Percentiles rank a stretch among this genome's conserved stretches.
Evolutionary conservation across 2,888 invertebrate genomes (phyloP).

Genomic region (Nasonovia ribisnigri): DNA sequence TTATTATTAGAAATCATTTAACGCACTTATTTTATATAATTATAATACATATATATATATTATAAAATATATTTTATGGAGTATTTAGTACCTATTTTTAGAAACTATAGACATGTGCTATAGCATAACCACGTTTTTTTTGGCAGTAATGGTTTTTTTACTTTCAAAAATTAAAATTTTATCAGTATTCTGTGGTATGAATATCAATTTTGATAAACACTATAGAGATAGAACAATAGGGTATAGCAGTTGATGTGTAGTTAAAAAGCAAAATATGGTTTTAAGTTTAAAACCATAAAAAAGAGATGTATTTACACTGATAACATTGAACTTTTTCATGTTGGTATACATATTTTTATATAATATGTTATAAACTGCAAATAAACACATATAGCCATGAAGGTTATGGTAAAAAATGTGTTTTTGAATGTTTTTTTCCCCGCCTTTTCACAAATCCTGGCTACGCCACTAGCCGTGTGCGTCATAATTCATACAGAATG

Average conservation of each 20-base stretch:
- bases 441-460: background rate
- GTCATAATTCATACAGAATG: conserved; percentile 18
- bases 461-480: background rate
- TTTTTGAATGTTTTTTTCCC: background rate
- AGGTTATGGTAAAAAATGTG: background rate
- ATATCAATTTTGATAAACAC: background rate
- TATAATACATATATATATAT: background rate
- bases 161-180: background rate
- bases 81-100: background rate
- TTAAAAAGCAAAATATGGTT: background rate
- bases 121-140: background rate
- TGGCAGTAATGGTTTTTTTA: background rate
- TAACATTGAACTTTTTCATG: background rate
- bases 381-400: background rate
- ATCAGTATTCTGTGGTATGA: background rate
- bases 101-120: background rate
- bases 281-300: background rate
- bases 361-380: background rate
- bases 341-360: background rate
- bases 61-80: background rate
- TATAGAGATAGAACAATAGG: background rate
- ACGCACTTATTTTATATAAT: background rate
- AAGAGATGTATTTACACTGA: background rate
- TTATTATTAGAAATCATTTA: background rate
- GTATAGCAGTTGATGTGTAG: no score